A percentile compares a stretch with the other conserved stretches of the same genome.
Conservation (phyloP, 2,888 invertebrate species). For the Drosophila koepferae region DNA sequence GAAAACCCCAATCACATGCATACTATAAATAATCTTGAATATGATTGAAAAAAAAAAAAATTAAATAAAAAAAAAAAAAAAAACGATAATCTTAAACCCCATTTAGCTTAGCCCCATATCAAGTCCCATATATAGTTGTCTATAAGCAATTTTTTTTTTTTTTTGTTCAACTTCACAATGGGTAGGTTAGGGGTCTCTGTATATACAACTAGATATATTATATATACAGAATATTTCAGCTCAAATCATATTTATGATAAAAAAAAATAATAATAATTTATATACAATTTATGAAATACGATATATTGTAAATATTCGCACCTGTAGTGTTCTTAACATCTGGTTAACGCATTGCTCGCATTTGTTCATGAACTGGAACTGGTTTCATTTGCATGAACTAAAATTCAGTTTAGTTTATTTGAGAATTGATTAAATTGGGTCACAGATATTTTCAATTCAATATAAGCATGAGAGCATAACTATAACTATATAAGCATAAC, state of each 20-base stretch:
- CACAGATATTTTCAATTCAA: no score
- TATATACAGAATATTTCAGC: slow-evolving; percentile 35
- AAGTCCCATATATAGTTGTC: slow-evolving; percentile 18
- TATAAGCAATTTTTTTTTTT: slow-evolving; percentile 5
- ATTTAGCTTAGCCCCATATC: slow-evolving; percentile 26
- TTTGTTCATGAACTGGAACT: slow-evolving; percentile 40
- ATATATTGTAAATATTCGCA: slow-evolving; percentile 68
- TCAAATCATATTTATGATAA: slow-evolving; percentile 44
- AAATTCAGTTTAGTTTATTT: slow-evolving; percentile 6
- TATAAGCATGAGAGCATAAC: no score
- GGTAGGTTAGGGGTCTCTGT: slow-evolving; percentile 36
- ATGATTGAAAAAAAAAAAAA: background rate
- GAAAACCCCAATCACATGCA: slow-evolving; percentile 20
- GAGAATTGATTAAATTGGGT: background rate
- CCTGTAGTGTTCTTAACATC: slow-evolving; percentile 45
- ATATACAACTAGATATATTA: slow-evolving; percentile 41
- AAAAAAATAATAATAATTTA: slow-evolving; percentile 15
- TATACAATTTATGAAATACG: slow-evolving; percentile 32
- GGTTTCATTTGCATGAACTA: slow-evolving; percentile 20
- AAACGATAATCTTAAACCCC: background rate
- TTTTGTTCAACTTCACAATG: slow-evolving; percentile 10
- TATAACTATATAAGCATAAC: no score
- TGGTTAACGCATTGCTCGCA: slow-evolving; percentile 24
- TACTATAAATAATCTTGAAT: slow-evolving; percentile 31
- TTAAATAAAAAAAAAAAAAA: background rate